A percentile compares a stretch with the other conserved stretches of the same genome.
Conservation (phyloP, 2,888 invertebrate species). For the Conops quadrifasciatus region DNA sequence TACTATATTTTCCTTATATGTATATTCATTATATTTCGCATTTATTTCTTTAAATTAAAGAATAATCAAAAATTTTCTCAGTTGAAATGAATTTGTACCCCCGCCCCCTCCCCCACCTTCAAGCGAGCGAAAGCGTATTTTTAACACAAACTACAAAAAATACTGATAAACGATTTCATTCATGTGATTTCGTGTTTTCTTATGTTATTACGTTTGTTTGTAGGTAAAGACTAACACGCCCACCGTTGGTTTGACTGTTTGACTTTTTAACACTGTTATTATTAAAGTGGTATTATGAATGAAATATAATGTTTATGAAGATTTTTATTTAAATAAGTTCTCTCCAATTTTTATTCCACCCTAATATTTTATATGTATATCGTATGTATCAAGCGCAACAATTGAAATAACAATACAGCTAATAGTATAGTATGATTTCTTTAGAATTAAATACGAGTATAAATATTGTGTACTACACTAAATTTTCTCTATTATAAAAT, state of each 20-base stretch:
- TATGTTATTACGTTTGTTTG: not conserved
- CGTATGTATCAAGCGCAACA: conserved; percentile 24
- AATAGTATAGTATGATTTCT: conserved; percentile 12
- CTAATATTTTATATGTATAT: not conserved
- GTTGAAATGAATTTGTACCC: too few relatives aligned
- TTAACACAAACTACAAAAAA: conserved; percentile 33
- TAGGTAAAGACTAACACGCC: too few relatives aligned
- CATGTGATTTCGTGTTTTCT: too few relatives aligned
- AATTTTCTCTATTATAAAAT: conserved; percentile 16
- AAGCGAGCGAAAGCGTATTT: too few relatives aligned
- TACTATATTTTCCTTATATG: too few relatives aligned
- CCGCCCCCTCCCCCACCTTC: too few relatives aligned
- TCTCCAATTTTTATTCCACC: not conserved
- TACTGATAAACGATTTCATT: conserved; percentile 30
- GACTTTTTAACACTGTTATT: too few relatives aligned
- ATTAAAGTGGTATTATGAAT: not conserved
- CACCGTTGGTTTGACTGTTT: too few relatives aligned
- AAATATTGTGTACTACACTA: not conserved
- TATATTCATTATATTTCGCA: not conserved
- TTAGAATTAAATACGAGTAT: conserved; percentile 21
- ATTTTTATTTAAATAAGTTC: not conserved
- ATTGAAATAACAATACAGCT: conserved; percentile 33
- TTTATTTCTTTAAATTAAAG: too few relatives aligned
- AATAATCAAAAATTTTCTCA: too few relatives aligned
- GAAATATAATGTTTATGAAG: conserved; percentile 9